Base-by-base conservation (phyloP, 1,140 invertebrate genomes). In the Pantala flavescens region DNA sequence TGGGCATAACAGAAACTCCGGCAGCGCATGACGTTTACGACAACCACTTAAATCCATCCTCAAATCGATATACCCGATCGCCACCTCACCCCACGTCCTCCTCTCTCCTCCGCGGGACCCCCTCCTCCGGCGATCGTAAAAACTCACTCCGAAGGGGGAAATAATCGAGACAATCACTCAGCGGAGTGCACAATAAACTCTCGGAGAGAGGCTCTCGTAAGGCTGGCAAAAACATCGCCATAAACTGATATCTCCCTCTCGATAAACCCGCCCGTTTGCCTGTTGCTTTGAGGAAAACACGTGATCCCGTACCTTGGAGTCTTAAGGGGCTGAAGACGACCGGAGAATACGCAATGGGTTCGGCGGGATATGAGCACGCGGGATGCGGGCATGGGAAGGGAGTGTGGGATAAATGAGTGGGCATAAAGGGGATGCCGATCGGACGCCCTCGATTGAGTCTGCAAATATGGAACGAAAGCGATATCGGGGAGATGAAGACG, bases 381-480 rank as follows among this genome's bases (percentile, higher is more conserved):
- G 49, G 49, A 16, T 3, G 12, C 49, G 49, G 49, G n/a, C 49
- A 11, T 49, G 49, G 49, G 49, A 12, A 5, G 12, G n/a, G n/a
- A 63, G 12, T 16, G 49, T 63, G 49, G 49, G 49, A 63, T 36
- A 36, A 36, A 36, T 36, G 28, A 36, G 28, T 36, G 2, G 28
- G 9, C 9, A 9, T 36, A 36, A 36, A 36, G 9, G 49, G 49
- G 49, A 63, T 16, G 49, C n/a, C 5, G 49, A 3, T n/a, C n/a
- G n/a, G n/a, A 21, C n/a, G 49, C 12, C 5, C 49, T 14, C 49
- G 49, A 63, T 63, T 63, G 49, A 63, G 49, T 7, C 49, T 12
- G 49, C 49, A 63, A 63, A 63, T 63, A 63, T 63, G 49, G 49
- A 63, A 63, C n/a, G n/a, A 63, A 63, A 63, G n/a, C 49, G 49